These are phyloP conservation scores for Anoplopoma fimbria DNA, from an alignment of 2,113 vertebrate genomes.

Conservation along the genomic window DNA sequence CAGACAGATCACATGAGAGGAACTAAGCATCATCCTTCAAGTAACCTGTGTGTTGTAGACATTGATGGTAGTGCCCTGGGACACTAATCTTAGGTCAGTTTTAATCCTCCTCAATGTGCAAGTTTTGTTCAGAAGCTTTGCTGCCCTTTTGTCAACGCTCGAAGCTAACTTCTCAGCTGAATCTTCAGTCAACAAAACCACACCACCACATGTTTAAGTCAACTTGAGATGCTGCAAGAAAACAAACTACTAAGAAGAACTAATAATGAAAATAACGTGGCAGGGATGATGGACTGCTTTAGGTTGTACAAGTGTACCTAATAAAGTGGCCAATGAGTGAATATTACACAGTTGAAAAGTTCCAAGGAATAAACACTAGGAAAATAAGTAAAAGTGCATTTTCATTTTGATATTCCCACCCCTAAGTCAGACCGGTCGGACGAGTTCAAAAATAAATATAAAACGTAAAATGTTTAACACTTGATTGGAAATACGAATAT, in stretches of 20 bases:
- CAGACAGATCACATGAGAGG: slow-evolving; percentile 37
- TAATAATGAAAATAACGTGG: neutral
- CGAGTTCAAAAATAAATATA: neutral
- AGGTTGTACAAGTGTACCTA: neutral
- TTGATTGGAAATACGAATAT: neutral
- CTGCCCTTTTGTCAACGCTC: neutral
- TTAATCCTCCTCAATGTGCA: slow-evolving; percentile 28
- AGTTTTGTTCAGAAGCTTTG: neutral
- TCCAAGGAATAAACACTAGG: neutral
- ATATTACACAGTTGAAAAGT: neutral
- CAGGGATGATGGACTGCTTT: neutral
- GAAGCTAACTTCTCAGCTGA: neutral
- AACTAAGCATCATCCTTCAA: slow-evolving; percentile 5
- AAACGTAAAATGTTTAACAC: neutral
- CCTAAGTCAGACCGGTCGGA: neutral
- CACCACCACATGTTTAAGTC: neutral
- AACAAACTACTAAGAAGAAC: too few species aligned
- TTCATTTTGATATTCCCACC: neutral
- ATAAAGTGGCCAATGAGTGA: neutral
- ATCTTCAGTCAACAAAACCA: neutral
- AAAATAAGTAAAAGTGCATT: neutral
- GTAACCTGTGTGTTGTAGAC: slow-evolving; percentile 11
- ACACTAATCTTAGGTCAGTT: slow-evolving; percentile 27
- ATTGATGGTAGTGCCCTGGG: slow-evolving; percentile 14
- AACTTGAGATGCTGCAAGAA: neutral